Percentiles rank a stretch among this genome's conserved stretches.
phyloP scores from a whole-genome alignment of 1,140 invertebrate genomes.

The Drosophila seguyi region DNA sequence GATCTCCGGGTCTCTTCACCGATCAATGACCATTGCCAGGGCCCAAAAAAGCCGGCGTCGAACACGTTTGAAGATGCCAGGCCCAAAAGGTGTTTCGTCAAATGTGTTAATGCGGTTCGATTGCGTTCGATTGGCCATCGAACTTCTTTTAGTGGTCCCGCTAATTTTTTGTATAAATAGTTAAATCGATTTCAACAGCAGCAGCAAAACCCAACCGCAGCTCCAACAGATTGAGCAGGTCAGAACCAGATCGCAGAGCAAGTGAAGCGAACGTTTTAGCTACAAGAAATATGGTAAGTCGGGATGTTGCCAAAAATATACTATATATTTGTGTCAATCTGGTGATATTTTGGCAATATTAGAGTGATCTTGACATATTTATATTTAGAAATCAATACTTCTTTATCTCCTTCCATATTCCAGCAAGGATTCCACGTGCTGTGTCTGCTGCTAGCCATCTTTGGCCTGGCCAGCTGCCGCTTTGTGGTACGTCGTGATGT shows the following conservation, averaged over 20 bases:
- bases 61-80: conserved; percentile 53
- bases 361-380: not conserved
- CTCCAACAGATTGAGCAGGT: conserved; percentile 50
- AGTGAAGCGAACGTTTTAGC: conserved; percentile 22
- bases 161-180: conserved; percentile 83
- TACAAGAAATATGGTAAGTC: conserved; percentile 47
- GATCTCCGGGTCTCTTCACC: conserved; percentile 18
- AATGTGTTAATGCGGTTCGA: conserved; percentile 61
- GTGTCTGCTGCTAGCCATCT: conserved; percentile 22
- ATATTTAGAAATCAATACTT: too few relatives aligned
- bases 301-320: not conserved
- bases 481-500: conserved; percentile 56
- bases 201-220: conserved; percentile 61
- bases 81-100: conserved; percentile 16
- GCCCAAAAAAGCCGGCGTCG: conserved; percentile 32
- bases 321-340: too few relatives aligned
- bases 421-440: conserved; percentile 36
- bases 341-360: not conserved
- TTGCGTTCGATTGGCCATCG: conserved; percentile 49
- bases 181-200: conserved; percentile 65
- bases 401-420: not conserved
- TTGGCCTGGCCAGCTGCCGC: conserved; percentile 27
- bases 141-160: conserved; percentile 34
- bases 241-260: conserved; percentile 46
- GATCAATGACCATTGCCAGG: conserved; percentile 56